phyloP scores from a whole-genome alignment of 2,113 vertebrate species.

The Anarrhichthys ocellatus region DNA sequence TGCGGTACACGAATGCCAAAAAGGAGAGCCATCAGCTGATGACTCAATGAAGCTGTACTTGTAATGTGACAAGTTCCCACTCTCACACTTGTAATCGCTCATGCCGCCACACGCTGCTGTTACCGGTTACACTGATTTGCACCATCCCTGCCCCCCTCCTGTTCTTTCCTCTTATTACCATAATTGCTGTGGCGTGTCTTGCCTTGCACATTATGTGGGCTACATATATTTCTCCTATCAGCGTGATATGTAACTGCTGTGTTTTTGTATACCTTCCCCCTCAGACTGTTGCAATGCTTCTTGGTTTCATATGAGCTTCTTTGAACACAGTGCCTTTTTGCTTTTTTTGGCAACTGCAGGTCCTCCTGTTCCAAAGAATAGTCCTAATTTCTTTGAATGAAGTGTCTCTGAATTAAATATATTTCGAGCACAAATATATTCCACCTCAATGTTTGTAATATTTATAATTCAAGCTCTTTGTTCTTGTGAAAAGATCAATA shows the following conservation, averaged over 20 bases:
- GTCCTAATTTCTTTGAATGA: not conserved
- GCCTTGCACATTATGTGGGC: slow-evolving; percentile 11
- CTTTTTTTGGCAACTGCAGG: too few relatives aligned
- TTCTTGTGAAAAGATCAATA: not conserved
- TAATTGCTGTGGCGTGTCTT: slow-evolving; percentile 1
- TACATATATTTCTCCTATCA: not conserved
- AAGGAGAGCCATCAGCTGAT: not conserved
- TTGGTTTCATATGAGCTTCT: too few relatives aligned
- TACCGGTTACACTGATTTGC: slow-evolving; percentile 13
- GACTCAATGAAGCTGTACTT: slow-evolving; percentile 30
- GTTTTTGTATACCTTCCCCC: not conserved
- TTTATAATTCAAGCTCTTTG: not conserved
- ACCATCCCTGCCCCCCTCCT: slow-evolving; percentile 8
- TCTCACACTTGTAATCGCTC: slow-evolving; percentile 40
- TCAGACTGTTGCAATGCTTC: not conserved
- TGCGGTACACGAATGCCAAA: not conserved
- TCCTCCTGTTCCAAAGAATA: not conserved
- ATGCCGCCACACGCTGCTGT: slow-evolving; percentile 34
- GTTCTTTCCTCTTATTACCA: slow-evolving; percentile 9
- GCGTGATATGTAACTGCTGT: not conserved
- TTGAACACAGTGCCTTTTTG: too few relatives aligned
- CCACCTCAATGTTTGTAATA: not conserved
- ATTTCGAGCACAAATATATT: not conserved
- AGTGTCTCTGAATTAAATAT: not conserved
- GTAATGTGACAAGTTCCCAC: slow-evolving; percentile 46